Base-by-base conservation (phyloP, 2,888 invertebrate species). In the Agyllia agylla region DNA sequence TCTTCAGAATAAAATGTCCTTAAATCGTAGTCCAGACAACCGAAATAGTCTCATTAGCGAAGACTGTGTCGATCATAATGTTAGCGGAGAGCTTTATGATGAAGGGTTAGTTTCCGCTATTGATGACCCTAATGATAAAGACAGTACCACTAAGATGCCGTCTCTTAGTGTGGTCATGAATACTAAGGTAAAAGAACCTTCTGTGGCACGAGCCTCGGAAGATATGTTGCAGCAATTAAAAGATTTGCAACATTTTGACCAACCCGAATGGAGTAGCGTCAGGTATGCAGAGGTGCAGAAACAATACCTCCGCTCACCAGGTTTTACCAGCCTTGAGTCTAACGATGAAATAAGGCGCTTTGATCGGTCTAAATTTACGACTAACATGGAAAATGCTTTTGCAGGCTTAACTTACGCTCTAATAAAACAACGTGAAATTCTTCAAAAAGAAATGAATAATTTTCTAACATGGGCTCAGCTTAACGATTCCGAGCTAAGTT, bases 401-500 rank as follows among this genome's bases (percentile, higher is more conserved):
- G 79, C 38, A 42, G 17, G 79, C 27, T 79, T 79, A 79, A 79
- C 79, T 15, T 79, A 79, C 42, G 79, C 79, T 27, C 17, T 79
- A 42, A 17, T 79, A 42, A 24, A 27, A 42, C 79, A 79, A 17
- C 79, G 79, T 24, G 79, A 79, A 27, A 79, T 38, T 42, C 38
- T 79, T 42, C 79, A 79, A 79, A 42, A 79, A 42, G 79, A 78
- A 78, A 78, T 78, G n/a, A 78, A 78, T 24, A 38, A 78, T 35
- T 78, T 78, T 35, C 78, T 78, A 27, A 42, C 27, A 15, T 79
- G 79, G 79, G 42, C 79, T 24, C 79, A 79, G 13, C 79, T 79
- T 27, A 79, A 79, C 27, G 79, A 27, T 3, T 24, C 42, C 3
- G 79, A 79, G 24, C 42, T 79, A 27, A 79, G 42, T 42, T 79